phyloP scores from a whole-genome alignment of 2,113 vertebrate genomes.

The Nyctibius bracteatus region DNA sequence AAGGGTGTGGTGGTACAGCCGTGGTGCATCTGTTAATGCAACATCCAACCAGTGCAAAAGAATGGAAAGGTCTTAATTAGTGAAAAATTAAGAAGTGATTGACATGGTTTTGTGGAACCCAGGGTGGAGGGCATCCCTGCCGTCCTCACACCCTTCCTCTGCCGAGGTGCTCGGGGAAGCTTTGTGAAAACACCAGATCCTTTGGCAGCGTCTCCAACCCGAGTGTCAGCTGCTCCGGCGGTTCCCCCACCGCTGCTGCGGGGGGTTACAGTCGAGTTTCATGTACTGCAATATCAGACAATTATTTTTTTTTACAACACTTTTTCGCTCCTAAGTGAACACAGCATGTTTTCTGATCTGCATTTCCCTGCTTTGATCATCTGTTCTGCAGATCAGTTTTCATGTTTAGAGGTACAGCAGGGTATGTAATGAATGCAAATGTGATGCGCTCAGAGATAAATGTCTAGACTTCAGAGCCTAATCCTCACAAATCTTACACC shows the following conservation, averaged over 20 bases:
- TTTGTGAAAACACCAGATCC: background rate
- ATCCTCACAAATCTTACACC: constrained; percentile 55
- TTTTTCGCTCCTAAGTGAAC: constrained; percentile 41
- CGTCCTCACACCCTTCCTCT: accelerated
- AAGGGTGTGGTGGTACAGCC: background rate
- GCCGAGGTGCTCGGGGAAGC: accelerated
- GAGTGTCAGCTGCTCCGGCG: background rate
- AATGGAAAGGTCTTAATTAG: accelerated
- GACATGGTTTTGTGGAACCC: accelerated
- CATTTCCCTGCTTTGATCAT: constrained; percentile 67
- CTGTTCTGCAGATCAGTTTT: constrained; percentile 64
- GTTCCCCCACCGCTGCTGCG: background rate
- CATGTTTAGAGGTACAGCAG: constrained; percentile 67
- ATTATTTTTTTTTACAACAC: background rate
- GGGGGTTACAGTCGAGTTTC: background rate
- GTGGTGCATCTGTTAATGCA: accelerated
- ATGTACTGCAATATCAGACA: constrained; percentile 14
- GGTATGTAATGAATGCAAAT: constrained; percentile 61
- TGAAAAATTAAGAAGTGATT: background rate
- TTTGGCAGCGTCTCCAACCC: background rate
- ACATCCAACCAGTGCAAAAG: background rate
- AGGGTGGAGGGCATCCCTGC: background rate
- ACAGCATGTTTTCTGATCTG: constrained; percentile 66
- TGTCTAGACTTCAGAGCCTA: constrained; percentile 61
- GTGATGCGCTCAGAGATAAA: constrained; percentile 21